phyloP scores from a whole-genome alignment of 2,888 invertebrate species.

The Lamproptera curius region DNA sequence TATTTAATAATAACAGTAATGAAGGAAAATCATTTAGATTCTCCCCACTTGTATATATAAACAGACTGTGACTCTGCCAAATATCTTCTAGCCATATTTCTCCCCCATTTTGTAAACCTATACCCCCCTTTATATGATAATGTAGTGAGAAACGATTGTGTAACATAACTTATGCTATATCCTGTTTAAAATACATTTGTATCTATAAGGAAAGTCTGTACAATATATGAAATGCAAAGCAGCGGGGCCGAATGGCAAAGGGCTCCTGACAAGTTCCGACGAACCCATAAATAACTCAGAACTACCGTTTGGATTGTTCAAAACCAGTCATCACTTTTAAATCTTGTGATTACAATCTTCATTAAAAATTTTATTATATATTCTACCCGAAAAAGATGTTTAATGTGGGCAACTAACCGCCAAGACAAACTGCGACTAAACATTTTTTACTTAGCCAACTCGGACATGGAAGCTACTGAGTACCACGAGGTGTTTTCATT shows the following conservation, averaged over 20 bases:
- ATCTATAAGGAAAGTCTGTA: constrained; percentile 22
- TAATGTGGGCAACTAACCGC: neutral
- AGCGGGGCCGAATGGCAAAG: constrained; percentile 20
- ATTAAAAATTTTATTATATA: no score
- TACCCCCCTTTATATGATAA: constrained; percentile 15
- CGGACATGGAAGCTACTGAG: no score
- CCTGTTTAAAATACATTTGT: constrained; percentile 24
- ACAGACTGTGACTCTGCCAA: constrained; percentile 37
- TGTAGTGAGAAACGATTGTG: constrained; percentile 8
- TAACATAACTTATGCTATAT: constrained; percentile 18
- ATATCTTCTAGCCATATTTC: constrained; percentile 18
- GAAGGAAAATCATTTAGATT: constrained; percentile 1
- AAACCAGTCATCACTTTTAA: neutral
- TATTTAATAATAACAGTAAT: no score
- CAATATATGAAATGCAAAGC: constrained; percentile 21
- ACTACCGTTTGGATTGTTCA: neutral
- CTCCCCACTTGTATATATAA: neutral
- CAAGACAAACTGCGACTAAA: no score
- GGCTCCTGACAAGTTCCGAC: no score
- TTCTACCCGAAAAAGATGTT: no score
- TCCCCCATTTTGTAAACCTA: constrained; percentile 14
- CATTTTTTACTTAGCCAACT: no score
- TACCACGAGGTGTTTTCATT: no score
- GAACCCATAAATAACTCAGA: no score
- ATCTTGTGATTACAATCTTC: neutral